Conservation (phyloP, 2,113 vertebrate species). For the Mormyrus lacerda region DNA sequence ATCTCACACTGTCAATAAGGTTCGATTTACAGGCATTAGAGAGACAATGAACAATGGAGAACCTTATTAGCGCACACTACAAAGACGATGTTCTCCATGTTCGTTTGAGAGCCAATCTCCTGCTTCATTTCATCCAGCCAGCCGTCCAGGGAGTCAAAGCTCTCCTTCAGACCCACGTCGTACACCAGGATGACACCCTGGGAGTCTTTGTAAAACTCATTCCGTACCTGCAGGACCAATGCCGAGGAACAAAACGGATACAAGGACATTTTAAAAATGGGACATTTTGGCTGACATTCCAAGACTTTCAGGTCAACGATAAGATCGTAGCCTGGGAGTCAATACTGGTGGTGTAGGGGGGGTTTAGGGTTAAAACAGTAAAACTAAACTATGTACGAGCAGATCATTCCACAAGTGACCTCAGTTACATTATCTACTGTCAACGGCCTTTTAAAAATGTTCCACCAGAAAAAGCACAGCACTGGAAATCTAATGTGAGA, state of each 20-base stretch:
- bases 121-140: slow-evolving; percentile 96
- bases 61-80: slow-evolving; percentile 95
- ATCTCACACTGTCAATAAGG: neutral
- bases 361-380: neutral
- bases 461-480: neutral
- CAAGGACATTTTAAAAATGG: neutral
- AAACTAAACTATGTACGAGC: neutral
- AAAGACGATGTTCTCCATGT: slow-evolving; percentile 83
- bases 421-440: neutral
- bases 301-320: neutral
- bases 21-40: neutral
- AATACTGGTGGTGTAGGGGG: too few relatives aligned
- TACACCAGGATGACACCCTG: slow-evolving; percentile 91
- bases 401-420: neutral
- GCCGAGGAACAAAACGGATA: neutral
- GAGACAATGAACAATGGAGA: neutral
- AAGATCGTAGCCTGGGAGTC: neutral
- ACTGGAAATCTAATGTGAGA: neutral
- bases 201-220: slow-evolving; percentile 94
- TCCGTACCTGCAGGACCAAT: slow-evolving; percentile 71
- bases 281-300: neutral
- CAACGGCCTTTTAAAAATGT: neutral
- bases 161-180: slow-evolving; percentile 81
- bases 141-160: slow-evolving; percentile 77
- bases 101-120: slow-evolving; percentile 85